These are phyloP conservation scores for Seriola quinqueradiata DNA, from an alignment of 2,113 vertebrate genomes.

Conservation along the genomic window DNA sequence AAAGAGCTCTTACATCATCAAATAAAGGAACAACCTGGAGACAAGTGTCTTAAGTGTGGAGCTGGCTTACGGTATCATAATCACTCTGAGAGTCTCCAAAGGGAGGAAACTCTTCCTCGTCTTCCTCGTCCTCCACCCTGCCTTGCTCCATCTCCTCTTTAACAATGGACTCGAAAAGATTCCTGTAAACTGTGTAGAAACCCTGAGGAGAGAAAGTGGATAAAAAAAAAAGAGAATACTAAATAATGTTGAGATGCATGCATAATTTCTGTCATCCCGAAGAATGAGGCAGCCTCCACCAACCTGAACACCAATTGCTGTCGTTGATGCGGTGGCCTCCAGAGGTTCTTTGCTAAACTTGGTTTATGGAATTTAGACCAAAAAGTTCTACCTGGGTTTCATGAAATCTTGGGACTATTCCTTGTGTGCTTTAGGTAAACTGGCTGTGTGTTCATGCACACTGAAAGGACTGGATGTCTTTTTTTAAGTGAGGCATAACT, in stretches of 20 bases:
- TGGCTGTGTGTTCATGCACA: too few relatives aligned
- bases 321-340: neutral
- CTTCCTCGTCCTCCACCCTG: constrained; percentile 84
- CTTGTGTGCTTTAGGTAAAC: too few relatives aligned
- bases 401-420: too few relatives aligned
- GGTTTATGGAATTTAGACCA: neutral
- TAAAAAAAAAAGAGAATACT: neutral
- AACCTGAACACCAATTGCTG: neutral
- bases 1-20: neutral
- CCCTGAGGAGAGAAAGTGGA: constrained; percentile 80
- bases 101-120: constrained; percentile 87
- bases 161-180: constrained; percentile 91
- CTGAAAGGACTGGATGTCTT: too few relatives aligned
- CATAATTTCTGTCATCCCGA: neutral
- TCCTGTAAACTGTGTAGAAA: constrained; percentile 92
- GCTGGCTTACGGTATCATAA: constrained; percentile 90
- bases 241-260: constrained; percentile 6
- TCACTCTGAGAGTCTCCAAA: constrained; percentile 95
- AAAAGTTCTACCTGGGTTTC: too few relatives aligned
- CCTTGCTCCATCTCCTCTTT: constrained; percentile 92
- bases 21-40: neutral
- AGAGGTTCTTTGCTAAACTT: too few relatives aligned
- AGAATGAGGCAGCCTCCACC: neutral
- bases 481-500: too few relatives aligned
- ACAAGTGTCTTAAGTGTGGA: neutral